These are phyloP conservation scores for Eriosoma lanigerum DNA, from an alignment of 1,140 invertebrate genomes.

Conservation along the genomic window DNA sequence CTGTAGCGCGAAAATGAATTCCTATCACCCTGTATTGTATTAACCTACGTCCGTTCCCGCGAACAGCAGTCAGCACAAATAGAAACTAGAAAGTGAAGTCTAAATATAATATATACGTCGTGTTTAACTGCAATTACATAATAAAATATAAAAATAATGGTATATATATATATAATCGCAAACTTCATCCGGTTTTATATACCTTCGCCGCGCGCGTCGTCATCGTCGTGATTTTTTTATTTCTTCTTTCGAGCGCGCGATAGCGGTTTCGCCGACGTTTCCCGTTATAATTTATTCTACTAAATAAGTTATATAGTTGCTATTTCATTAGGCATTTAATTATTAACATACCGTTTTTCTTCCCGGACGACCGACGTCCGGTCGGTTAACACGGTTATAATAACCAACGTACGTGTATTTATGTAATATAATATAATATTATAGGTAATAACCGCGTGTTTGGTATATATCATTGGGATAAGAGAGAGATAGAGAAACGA, in stretches of 20 bases:
- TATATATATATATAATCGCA: neutral
- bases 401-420: no score
- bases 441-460: no score
- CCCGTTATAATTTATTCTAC: neutral
- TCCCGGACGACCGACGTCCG: no score
- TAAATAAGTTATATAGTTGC: neutral
- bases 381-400: no score
- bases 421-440: no score
- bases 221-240: neutral
- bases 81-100: slow-evolving; percentile 32
- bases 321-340: no score
- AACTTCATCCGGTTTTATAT: slow-evolving; percentile 19
- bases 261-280: slow-evolving; percentile 16
- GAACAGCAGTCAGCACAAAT: no score
- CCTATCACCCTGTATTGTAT: no score
- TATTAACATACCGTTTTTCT: no score
- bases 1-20: no score
- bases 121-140: slow-evolving; percentile 6
- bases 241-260: neutral
- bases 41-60: neutral
- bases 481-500: no score
- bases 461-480: no score
- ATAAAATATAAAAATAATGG: neutral
- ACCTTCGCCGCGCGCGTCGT: neutral
- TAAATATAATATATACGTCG: slow-evolving; percentile 4